A percentile compares a stretch with the other conserved stretches of the same genome.
These are phyloP conservation scores for Reticulitermes speratus DNA, from an alignment of 1,140 invertebrate genomes.

Conservation along the genomic window DNA sequence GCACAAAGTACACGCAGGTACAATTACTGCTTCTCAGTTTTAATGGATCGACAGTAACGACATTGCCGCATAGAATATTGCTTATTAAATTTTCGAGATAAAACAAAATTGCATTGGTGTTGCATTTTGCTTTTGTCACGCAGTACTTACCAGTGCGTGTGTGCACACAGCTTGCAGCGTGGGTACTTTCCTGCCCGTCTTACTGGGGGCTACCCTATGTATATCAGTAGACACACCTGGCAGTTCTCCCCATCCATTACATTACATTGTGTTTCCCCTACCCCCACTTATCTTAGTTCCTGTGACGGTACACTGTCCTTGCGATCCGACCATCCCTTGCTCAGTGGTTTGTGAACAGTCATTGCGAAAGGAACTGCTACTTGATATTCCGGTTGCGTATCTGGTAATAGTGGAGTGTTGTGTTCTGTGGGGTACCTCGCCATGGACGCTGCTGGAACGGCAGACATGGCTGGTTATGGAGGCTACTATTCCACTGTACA, in stretches of 20 bases:
- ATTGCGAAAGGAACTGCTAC: neutral
- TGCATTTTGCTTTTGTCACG: no score
- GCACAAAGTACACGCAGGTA: neutral
- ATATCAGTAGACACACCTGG: neutral
- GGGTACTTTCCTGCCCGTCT: neutral
- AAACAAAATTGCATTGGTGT: no score
- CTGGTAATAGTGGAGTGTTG: neutral
- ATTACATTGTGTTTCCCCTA: neutral
- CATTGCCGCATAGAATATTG: no score
- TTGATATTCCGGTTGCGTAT: neutral
- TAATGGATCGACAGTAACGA: neutral
- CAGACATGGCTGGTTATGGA: neutral
- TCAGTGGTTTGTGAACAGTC: neutral
- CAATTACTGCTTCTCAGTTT: neutral
- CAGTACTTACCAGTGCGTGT: neutral
- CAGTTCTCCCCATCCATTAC: neutral
- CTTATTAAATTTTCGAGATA: no score
- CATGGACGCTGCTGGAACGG: neutral
- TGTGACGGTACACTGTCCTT: neutral
- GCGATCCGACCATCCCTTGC: neutral
- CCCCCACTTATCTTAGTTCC: neutral
- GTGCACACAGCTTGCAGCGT: slow-evolving; percentile 3
- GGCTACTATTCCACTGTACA: neutral
- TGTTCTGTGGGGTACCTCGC: neutral
- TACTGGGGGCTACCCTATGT: neutral